These are phyloP conservation scores for Charanyca ferruginea DNA, from an alignment of 2,888 invertebrate genomes.

Conservation along the genomic window DNA sequence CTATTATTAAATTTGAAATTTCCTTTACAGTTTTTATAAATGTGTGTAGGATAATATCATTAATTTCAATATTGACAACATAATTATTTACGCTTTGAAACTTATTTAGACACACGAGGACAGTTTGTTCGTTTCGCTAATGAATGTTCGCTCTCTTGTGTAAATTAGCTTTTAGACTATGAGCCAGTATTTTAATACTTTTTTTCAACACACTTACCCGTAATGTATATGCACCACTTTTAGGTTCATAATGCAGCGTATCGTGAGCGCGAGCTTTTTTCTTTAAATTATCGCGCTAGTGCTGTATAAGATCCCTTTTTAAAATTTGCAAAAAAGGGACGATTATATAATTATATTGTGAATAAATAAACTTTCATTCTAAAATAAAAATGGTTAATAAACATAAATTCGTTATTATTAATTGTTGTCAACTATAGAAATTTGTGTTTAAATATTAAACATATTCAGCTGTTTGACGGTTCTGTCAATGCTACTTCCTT, in stretches of 20 bases:
- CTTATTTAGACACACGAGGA: not conserved
- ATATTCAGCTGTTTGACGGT: no score
- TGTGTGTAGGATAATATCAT: not conserved
- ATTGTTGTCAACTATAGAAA: no score
- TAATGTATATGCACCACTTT: no score
- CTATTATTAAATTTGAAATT: constrained; percentile 9
- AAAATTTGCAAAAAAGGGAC: not conserved
- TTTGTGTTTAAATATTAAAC: no score
- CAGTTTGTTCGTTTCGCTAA: not conserved
- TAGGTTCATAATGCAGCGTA: not conserved
- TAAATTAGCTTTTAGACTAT: constrained; percentile 28
- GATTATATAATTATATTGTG: no score
- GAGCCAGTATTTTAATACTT: constrained; percentile 39
- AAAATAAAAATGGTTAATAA: no score
- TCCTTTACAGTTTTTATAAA: constrained; percentile 6
- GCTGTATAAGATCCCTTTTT: not conserved
- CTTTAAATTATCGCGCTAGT: not conserved
- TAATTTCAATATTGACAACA: constrained; percentile 9
- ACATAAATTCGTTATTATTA: no score
- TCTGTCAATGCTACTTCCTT: no score
- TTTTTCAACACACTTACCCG: not conserved
- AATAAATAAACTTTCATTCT: no score
- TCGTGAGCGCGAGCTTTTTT: not conserved
- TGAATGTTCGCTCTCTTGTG: not conserved
- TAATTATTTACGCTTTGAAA: not conserved